Base-by-base conservation (phyloP, 2,113 vertebrate genomes). In the Chauna torquata region DNA sequence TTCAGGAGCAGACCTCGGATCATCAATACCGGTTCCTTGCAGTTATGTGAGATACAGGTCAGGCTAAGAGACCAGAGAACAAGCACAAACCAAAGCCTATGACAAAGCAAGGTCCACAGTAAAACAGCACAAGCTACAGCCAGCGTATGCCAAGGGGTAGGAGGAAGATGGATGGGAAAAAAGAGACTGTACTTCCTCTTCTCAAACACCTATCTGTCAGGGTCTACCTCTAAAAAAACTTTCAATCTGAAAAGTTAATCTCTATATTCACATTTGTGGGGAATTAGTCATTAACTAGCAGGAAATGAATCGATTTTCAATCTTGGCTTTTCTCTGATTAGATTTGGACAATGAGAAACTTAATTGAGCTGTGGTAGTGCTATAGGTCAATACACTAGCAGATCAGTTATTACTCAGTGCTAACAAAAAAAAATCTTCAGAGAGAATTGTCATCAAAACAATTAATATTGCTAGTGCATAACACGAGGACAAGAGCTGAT, bases 231-330 rank as follows among this genome's bases (percentile, higher is more conserved):
- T 92, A 88, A 92, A 95, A 92, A 78, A 47, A 1, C 50, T 90
- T 88, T 68, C 68, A 97, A 82, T 44, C 22, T 86, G 77, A 79
- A 91, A 92, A 93, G 68, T 88, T 95, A 94, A 96, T 96, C 68
- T 96, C 70, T 86, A 52, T 92, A 78, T 78, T 88, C 94, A 96
- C 80, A 77, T 92, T 93, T 96, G 86, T 93, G 74, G 85, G 69
- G 86, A 96, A 95, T 92, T 94, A 97, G 96, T 91, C 88, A 96
- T 88, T 96, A 96, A 95, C 78, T 85, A 94, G 93, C 88, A 97
- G 95, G 94, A 97, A 97, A 96, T 98, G 93, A 97, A 98, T 97
- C 1, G 96, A 97, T 97, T 98, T 98, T 97, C 95, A 97, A 96
- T 97, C 81, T 84, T 85, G 87, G 90, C 61, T 95, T 93, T 96